Evolutionary conservation across 2,797 vertebrate species (phyloP).

Genomic region (Manis pentadactyla): DNA sequence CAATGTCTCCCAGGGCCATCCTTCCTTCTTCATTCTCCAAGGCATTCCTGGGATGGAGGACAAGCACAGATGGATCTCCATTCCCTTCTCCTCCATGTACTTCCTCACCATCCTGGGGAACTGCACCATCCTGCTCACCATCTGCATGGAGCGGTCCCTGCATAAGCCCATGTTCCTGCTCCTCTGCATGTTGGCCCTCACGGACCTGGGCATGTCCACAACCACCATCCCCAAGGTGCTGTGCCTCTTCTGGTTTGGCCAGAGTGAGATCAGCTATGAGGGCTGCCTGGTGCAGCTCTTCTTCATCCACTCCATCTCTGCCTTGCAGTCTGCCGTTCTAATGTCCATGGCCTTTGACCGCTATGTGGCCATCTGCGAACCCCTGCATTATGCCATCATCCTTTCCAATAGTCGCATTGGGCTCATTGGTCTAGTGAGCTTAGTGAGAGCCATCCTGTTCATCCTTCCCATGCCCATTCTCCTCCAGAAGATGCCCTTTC

Average conservation of each 20-base stretch:
- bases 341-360: slow-evolving; percentile 81
- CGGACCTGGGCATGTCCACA: slow-evolving; percentile 78
- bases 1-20: slow-evolving; percentile 60
- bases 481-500: slow-evolving; percentile 72
- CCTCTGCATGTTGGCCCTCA: slow-evolving; percentile 75
- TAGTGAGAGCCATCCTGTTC: slow-evolving; percentile 69
- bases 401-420: slow-evolving; percentile 76
- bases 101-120: slow-evolving; percentile 88
- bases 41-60: slow-evolving; percentile 80
- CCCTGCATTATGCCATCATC: slow-evolving; percentile 74
- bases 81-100: slow-evolving; percentile 83
- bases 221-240: slow-evolving; percentile 79
- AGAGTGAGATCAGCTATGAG: slow-evolving; percentile 67
- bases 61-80: slow-evolving; percentile 76
- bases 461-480: slow-evolving; percentile 79
- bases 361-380: slow-evolving; percentile 81
- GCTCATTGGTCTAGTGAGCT: slow-evolving; percentile 57
- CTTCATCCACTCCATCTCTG: slow-evolving; percentile 79
- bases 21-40: slow-evolving; percentile 77
- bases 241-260: slow-evolving; percentile 79
- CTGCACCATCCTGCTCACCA: slow-evolving; percentile 84
- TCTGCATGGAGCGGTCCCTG: slow-evolving; percentile 78
- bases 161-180: slow-evolving; percentile 83
- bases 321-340: slow-evolving; percentile 77
- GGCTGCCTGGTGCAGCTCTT: slow-evolving; percentile 78